These are phyloP conservation scores for Apostichopus californicus DNA, from an alignment of 35 echinoderm and acorn worm genomes.

Conservation along the genomic window DNA sequence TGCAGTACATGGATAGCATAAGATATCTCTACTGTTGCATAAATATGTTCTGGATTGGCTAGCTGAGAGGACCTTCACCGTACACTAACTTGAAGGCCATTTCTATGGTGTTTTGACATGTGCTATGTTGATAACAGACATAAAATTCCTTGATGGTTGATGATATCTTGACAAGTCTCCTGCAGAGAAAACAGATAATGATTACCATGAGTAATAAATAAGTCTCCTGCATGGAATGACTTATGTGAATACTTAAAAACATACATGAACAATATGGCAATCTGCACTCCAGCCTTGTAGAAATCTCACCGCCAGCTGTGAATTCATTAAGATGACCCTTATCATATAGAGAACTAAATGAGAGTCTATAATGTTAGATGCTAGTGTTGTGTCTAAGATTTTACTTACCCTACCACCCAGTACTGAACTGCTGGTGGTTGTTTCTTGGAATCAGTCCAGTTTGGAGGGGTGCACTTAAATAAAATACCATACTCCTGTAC, in stretches of 20 bases:
- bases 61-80: slow-evolving; percentile 61
- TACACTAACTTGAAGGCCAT: slow-evolving; percentile 92
- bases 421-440: slow-evolving; percentile 83
- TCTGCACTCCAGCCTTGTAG: too few relatives aligned
- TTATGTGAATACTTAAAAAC: too few relatives aligned
- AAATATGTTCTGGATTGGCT: not conserved
- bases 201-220: too few relatives aligned
- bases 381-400: too few relatives aligned
- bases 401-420: slow-evolving; percentile 94
- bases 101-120: slow-evolving; percentile 84
- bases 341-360: too few relatives aligned
- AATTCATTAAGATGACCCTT: too few relatives aligned
- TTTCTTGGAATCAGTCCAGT: slow-evolving; percentile 82
- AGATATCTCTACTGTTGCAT: not conserved
- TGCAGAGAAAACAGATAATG: slow-evolving; percentile 18
- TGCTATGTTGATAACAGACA: slow-evolving; percentile 91
- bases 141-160: slow-evolving; percentile 71
- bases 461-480: slow-evolving; percentile 81
- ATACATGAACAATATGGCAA: too few relatives aligned
- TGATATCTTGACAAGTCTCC: slow-evolving; percentile 65
- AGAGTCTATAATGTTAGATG: too few relatives aligned
- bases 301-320: too few relatives aligned
- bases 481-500: slow-evolving; percentile 86
- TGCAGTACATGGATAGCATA: not conserved
- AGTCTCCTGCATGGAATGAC: too few relatives aligned